Evolutionary conservation across 2,797 vertebrate genomes (phyloP).

Genomic region (Rhadinocentrus ornatus): DNA sequence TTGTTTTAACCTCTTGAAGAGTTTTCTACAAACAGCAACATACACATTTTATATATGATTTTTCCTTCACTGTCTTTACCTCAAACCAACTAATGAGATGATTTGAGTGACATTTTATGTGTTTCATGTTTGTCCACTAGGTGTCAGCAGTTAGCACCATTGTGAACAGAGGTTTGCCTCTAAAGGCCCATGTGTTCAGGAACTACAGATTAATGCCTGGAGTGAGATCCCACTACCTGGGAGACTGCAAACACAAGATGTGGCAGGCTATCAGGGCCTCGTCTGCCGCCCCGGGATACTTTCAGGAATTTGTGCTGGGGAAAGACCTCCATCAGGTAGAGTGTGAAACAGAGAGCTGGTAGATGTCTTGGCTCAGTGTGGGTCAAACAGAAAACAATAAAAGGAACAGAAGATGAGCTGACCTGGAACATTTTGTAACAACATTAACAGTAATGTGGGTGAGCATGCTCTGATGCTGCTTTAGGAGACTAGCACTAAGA

Average conservation of each 20-base stretch:
- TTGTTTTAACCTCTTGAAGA: background rate
- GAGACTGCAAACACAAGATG: constrained; percentile 93
- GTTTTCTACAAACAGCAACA: background rate
- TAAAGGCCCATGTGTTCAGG: constrained; percentile 94
- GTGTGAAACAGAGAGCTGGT: constrained; percentile 1
- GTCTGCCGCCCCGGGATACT: constrained; percentile 95
- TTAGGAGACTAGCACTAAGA: constrained; percentile 18
- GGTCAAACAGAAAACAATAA: background rate
- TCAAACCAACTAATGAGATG: background rate
- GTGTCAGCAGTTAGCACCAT: constrained; percentile 96
- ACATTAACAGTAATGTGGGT: background rate
- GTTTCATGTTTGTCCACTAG: constrained; percentile 75
- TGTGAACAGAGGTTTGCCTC: constrained; percentile 91
- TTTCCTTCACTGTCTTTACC: background rate
- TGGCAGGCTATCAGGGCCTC: constrained; percentile 97
- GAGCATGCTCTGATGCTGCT: background rate
- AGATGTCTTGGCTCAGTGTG: background rate
- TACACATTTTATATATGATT: background rate
- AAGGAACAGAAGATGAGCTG: background rate
- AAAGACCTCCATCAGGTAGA: constrained; percentile 94
- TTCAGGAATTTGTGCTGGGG: constrained; percentile 92
- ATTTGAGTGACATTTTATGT: background rate
- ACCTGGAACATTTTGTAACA: background rate
- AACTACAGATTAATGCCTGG: constrained; percentile 95
- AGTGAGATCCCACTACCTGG: constrained; percentile 89